Base-by-base conservation (phyloP, 2,113 vertebrate genomes). In the Pyxicephalus adspersus region DNA sequence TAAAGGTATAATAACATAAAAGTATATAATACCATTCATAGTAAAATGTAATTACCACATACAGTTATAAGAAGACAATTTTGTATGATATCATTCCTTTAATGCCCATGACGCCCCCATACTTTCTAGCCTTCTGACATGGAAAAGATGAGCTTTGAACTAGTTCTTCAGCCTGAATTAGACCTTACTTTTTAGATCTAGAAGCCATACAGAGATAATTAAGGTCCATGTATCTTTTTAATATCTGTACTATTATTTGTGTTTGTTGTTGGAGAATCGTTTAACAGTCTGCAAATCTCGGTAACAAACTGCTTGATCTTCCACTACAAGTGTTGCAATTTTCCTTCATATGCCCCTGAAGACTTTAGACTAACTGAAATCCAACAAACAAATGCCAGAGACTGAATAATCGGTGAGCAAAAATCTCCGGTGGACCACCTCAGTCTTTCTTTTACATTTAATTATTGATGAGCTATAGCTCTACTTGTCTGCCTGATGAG, bases 381-480 rank as follows among this genome's bases (percentile, higher is more conserved):
- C 16, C 25, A 31, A 23, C 0, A 34, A 58, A 54, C 29, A 73
- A 73, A 73, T 34, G 54, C 52, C 52, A 55, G 57, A 28, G 26
- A 57, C 29, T 57, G 70, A 31, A 58, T 22, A 57, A 31, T 57
- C 25, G 55, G 29, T 8, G 15, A 29, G 54, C 8, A 29, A 16
- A 73, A 38, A 2, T 58, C 54, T 58, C 20, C 20, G 0, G 9
- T 22, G 20, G 51, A 73, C 26, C 19, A 3, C 70, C 1, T 5
- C 5, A 18, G 54, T 23, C n/a, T 38, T 38, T 13, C 7, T 3
- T 31, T 55, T 19, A 29, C 16, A 8, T 11, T 71, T 28, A 28
- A 75, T 76, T 63, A 64, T 63, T 20, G 50, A 31, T n/a, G 9
- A 34, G 26, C 15, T 64, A 76, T 17, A 50, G 64, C 23, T 9